Evolutionary conservation across 2,113 vertebrate species (phyloP).

Genomic region (Pachypanchax playfairii): DNA sequence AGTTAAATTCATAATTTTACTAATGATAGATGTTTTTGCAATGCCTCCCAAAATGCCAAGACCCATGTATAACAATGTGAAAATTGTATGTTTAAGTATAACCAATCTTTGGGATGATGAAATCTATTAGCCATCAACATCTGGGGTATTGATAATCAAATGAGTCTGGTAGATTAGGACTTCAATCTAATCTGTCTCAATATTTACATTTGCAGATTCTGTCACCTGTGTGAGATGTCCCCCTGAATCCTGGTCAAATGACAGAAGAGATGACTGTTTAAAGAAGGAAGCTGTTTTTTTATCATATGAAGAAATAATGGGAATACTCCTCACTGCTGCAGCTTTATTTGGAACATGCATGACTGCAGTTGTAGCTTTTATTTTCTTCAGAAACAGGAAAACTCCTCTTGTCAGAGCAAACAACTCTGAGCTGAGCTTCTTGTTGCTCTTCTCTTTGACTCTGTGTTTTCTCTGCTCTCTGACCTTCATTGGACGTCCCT

Average conservation of each 20-base stretch:
- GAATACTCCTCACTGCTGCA: conserved; percentile 59
- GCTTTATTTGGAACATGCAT: conserved; percentile 62
- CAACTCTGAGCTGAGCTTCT: conserved; percentile 73
- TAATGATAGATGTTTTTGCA: too few species aligned
- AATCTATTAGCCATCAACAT: too few species aligned
- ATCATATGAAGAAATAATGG: conserved; percentile 71
- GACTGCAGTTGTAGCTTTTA: conserved; percentile 53
- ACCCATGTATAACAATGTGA: too few species aligned
- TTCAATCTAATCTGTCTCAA: neutral
- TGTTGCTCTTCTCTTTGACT: conserved; percentile 71
- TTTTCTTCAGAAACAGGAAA: conserved; percentile 72
- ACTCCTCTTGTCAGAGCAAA: conserved; percentile 71
- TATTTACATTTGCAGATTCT: conserved; percentile 61
- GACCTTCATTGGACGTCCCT: conserved; percentile 73
- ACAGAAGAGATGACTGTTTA: conserved; percentile 60
- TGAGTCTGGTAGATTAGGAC: too few species aligned
- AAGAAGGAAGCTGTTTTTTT: conserved; percentile 71
- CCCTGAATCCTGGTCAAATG: conserved; percentile 75
- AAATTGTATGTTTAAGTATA: too few species aligned
- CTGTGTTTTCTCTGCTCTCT: conserved; percentile 76
- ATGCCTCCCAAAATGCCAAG: too few species aligned
- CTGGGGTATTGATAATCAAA: too few species aligned
- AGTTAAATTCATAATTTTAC: too few species aligned
- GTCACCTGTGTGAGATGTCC: conserved; percentile 62
- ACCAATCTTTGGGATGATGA: too few species aligned